Evolutionary conservation across 2,888 invertebrate genomes (phyloP), one percentile per base, ranked within the genome.

Genomic region (Sarcophaga variegata): DNA sequence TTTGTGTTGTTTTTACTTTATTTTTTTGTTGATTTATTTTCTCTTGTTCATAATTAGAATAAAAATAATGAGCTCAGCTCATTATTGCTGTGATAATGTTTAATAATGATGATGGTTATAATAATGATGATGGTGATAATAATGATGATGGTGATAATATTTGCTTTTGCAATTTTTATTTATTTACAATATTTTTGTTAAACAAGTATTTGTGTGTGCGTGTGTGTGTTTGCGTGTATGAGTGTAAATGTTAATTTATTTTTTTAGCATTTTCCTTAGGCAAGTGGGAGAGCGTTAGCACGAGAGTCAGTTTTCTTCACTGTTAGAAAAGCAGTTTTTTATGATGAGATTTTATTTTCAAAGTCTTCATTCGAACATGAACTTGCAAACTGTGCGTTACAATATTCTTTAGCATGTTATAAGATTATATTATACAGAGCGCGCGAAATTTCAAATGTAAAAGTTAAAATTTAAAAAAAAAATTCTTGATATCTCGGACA

Each of bases 311-410:
- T 62, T 62, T 62, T 22, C n/a, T n/a, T n/a, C 11, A 17, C 20
- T 62, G 20, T 62, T 62, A 62, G 62, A 20, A 20, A 20, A 20
- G 6, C 17, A 3, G n/a, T 62, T 22, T 4, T 22, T 20, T 22
- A 20, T 62, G 20, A 22, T n/a, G 20, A 71, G 12, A 22, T 71
- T 80, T 45, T 76, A 20, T 49, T n/a, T 63, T 54, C 25, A 71
- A 66, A 20, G 47, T 69, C 64, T 78, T 87, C 79, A 87, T 84
- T 87, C 84, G 67, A 84, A 78, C 75, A 45, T 81, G 81, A 83
- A 83, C 86, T 83, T 84, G 78, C 84, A 54, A 87, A 84, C 54
- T 75, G 71, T 76, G 47, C 62, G 75, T 72, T 71, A 79, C 87
- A 64, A 54, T 14, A 54, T 54, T 54, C 17, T 54, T 17, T 54